A percentile compares a stretch with the other conserved stretches of the same genome.
These are phyloP conservation scores for Cephus spinipes DNA, from an alignment of 2,888 invertebrate genomes.

Conservation along the genomic window DNA sequence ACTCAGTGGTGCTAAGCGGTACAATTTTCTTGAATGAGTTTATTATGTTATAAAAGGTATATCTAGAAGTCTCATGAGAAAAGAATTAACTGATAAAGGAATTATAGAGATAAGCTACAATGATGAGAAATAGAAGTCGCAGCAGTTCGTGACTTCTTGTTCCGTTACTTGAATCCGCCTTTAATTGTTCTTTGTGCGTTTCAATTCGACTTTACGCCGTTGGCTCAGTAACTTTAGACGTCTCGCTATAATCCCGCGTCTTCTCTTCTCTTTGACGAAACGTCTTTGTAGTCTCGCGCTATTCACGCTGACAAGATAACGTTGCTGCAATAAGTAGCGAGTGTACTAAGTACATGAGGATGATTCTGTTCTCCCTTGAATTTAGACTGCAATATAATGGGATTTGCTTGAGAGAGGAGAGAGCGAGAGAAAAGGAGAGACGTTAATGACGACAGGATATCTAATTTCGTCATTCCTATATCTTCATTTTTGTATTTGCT, in stretches of 20 bases:
- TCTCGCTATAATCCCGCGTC: constrained; percentile 32
- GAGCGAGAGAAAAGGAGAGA: constrained; percentile 15
- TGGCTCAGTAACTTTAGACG: constrained; percentile 35
- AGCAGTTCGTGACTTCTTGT: too few species aligned
- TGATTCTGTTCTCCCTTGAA: too few species aligned
- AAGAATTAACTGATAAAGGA: too few species aligned
- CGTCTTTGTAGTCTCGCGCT: background rate
- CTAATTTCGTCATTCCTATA: constrained; percentile 8
- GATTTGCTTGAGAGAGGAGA: constrained; percentile 3
- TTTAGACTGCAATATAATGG: constrained; percentile 7
- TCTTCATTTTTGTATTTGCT: too few species aligned
- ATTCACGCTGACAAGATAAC: constrained; percentile 3
- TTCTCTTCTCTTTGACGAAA: constrained; percentile 13
- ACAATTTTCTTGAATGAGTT: too few species aligned
- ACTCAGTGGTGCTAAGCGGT: too few species aligned
- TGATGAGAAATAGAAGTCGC: too few species aligned
- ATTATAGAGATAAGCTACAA: too few species aligned
- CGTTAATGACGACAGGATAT: constrained; percentile 20
- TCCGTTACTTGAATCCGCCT: constrained; percentile 6
- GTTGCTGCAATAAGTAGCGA: background rate
- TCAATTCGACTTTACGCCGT: constrained; percentile 36
- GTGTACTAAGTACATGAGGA: background rate
- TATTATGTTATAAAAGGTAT: too few species aligned
- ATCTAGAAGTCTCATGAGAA: too few species aligned
- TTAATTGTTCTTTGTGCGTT: constrained; percentile 43